A percentile compares a stretch with the other conserved stretches of the same genome.
These are phyloP conservation scores for Thalassoma bifasciatum DNA, from an alignment of 2,113 vertebrate genomes.

Conservation along the genomic window DNA sequence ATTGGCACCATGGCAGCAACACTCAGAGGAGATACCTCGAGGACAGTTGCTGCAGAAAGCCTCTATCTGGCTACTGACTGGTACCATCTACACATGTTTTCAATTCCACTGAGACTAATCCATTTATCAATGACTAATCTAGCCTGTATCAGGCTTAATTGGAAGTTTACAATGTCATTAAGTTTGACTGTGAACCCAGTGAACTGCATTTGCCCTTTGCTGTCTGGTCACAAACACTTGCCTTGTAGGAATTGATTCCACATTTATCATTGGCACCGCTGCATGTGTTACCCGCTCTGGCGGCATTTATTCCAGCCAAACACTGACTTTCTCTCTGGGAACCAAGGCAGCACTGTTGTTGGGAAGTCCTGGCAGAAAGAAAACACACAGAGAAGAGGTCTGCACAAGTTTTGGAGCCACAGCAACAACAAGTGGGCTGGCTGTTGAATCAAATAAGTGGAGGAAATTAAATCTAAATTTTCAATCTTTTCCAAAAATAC, in stretches of 20 bases:
- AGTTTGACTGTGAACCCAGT: constrained; percentile 33
- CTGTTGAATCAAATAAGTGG: constrained; percentile 22
- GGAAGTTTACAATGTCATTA: constrained; percentile 24
- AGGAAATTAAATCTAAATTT: not conserved
- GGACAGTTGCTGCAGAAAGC: constrained; percentile 11
- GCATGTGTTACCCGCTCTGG: constrained; percentile 86
- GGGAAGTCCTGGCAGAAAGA: constrained; percentile 84
- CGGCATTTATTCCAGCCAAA: constrained; percentile 86
- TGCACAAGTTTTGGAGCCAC: constrained; percentile 43
- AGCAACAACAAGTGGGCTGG: constrained; percentile 26
- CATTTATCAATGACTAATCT: constrained; percentile 31
- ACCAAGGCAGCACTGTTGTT: constrained; percentile 90
- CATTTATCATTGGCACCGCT: constrained; percentile 82
- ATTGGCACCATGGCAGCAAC: constrained; percentile 36
- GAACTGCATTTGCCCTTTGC: constrained; percentile 43
- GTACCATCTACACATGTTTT: constrained; percentile 17
- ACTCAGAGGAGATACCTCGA: constrained; percentile 17
- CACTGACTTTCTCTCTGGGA: constrained; percentile 88
- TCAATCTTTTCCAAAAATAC: not conserved
- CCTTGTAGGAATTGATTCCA: constrained; percentile 86
- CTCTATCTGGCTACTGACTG: not conserved
- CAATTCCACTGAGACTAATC: constrained; percentile 34
- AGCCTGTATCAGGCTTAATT: constrained; percentile 21
- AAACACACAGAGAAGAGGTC: constrained; percentile 43
- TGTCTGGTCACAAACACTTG: constrained; percentile 67